A percentile compares a stretch with the other conserved stretches of the same genome.
phyloP scores from a whole-genome alignment of 2,888 invertebrate genomes.

The Eupithecia centaureata region DNA sequence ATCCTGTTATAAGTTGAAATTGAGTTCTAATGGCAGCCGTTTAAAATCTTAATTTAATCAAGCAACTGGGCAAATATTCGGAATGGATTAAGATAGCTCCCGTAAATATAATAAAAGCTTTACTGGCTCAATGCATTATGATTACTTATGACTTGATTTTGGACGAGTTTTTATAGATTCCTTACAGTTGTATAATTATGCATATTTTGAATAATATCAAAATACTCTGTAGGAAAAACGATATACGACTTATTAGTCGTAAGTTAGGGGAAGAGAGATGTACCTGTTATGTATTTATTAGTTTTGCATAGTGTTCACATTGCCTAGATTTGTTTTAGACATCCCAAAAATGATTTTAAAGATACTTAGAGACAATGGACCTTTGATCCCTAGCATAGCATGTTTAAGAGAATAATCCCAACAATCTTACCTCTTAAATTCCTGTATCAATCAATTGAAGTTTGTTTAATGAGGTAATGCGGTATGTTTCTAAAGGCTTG shows the following conservation, averaged over 20 bases:
- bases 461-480: slow-evolving; percentile 9
- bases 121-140: slow-evolving; percentile 28
- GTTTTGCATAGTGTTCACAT: not conserved
- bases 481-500: not conserved
- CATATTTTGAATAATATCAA: not conserved
- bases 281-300: not conserved
- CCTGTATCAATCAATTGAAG: slow-evolving; percentile 4
- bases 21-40: slow-evolving; percentile 17
- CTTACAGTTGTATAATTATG: not conserved
- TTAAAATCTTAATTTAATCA: slow-evolving; percentile 21
- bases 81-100: slow-evolving; percentile 17
- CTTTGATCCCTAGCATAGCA: not conserved
- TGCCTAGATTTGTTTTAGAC: not conserved
- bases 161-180: not conserved
- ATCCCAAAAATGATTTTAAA: not conserved
- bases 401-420: not conserved
- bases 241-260: not conserved
- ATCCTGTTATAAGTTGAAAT: not conserved
- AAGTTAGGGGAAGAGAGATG: not conserved
- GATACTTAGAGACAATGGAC: not conserved
- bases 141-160: not conserved
- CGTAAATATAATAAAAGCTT: slow-evolving; percentile 33
- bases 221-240: not conserved
- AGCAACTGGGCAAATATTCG: slow-evolving; percentile 33
- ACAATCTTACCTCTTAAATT: slow-evolving; percentile 2